A percentile compares a stretch with the other conserved stretches of the same genome.
Conservation (phyloP, 2,113 vertebrate genomes). For the Thamnaconus septentrionalis region DNA sequence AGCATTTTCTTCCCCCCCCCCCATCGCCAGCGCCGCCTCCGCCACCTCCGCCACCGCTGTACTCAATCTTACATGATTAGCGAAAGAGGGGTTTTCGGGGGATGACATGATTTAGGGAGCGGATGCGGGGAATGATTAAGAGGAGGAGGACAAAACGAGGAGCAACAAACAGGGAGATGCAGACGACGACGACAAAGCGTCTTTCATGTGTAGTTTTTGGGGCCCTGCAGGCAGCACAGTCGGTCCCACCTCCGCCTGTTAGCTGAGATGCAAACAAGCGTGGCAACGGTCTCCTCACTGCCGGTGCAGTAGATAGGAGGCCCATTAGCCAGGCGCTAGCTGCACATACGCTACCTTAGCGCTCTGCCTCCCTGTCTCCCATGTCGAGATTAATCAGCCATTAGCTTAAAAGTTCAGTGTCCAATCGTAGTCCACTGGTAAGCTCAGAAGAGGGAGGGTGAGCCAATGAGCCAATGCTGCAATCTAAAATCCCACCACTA, state of each 20-base stretch:
- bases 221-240: slow-evolving; percentile 32
- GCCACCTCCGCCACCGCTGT: too few relatives aligned
- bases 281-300: slow-evolving; percentile 32
- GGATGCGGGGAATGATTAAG: slow-evolving; percentile 52
- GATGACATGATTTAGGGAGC: slow-evolving; percentile 50
- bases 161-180: slow-evolving; percentile 11
- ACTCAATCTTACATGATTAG: slow-evolving; percentile 51
- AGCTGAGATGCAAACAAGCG: slow-evolving; percentile 52
- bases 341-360: slow-evolving; percentile 11
- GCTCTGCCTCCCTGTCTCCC: slow-evolving; percentile 29
- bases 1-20: slow-evolving; percentile 40
- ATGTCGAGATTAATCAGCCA: not conserved
- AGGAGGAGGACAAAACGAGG: slow-evolving; percentile 42
- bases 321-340: slow-evolving; percentile 26
- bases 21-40: too few relatives aligned
- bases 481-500: too few relatives aligned
- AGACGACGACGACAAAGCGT: slow-evolving; percentile 10
- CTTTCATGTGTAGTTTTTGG: slow-evolving; percentile 33
- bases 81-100: slow-evolving; percentile 42
- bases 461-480: too few relatives aligned
- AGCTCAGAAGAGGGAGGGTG: not conserved
- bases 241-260: slow-evolving; percentile 20
- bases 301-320: slow-evolving; percentile 20
- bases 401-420: slow-evolving; percentile 26
- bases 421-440: slow-evolving; percentile 1